A percentile compares a stretch with the other conserved stretches of the same genome.
phyloP scores from a whole-genome alignment of 2,888 invertebrate genomes.

The Hirtodrosophila trivittata region DNA sequence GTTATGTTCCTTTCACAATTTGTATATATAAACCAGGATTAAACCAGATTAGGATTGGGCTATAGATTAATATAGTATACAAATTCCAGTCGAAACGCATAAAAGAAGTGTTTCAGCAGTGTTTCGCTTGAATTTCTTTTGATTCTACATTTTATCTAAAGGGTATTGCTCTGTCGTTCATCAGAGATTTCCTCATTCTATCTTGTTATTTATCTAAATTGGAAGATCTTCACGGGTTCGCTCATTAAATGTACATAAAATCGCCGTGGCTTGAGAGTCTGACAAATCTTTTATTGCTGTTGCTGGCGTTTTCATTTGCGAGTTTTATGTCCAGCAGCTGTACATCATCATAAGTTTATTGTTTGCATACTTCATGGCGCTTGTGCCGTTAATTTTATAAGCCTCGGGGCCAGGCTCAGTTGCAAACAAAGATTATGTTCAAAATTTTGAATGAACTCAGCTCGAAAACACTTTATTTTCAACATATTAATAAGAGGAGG shows the following conservation, averaged over 20 bases:
- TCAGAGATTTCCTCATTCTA: neutral
- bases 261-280: constrained; percentile 21
- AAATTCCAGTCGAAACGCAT: no score
- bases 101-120: no score
- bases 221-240: constrained; percentile 65
- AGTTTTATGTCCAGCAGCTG: constrained; percentile 69
- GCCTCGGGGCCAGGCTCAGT: constrained; percentile 30
- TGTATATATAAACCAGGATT: no score
- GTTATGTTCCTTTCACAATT: no score
- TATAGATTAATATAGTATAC: no score
- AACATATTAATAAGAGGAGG: constrained; percentile 23
- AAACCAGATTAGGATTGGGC: no score
- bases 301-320: constrained; percentile 40
- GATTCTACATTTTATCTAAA: no score
- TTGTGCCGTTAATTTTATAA: constrained; percentile 43
- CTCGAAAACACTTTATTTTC: constrained; percentile 8
- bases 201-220: constrained; percentile 66
- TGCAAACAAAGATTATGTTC: no score
- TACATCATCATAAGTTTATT: constrained; percentile 69
- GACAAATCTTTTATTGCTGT: constrained; percentile 61
- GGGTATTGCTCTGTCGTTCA: neutral
- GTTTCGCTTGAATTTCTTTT: no score
- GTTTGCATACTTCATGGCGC: constrained; percentile 50
- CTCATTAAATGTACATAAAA: constrained; percentile 70
- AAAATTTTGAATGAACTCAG: constrained; percentile 1